Evolutionary conservation across 2,888 invertebrate genomes (phyloP), one percentile per base, ranked within the genome.

Genomic region (Perizoma affinitatum): DNA sequence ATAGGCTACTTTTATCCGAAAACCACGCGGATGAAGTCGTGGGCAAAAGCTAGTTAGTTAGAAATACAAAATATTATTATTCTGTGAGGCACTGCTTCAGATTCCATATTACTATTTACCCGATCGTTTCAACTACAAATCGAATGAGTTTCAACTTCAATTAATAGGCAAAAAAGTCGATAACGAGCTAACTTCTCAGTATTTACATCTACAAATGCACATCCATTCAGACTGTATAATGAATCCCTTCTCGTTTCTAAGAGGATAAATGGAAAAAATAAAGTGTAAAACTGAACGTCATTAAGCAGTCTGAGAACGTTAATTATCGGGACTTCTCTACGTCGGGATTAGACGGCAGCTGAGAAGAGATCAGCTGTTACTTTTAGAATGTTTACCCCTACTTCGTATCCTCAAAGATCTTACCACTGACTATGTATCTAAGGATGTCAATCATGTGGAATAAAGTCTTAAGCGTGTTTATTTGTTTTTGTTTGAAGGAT

Each of bases 231-330:
- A 67, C 69, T 63, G 61, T 62, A 74, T 72, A 58, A 76, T 75
- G 71, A 78, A 76, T 76, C 73, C 69, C 61, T 61, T 69, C 58
- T 55, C 54, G 54, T 59, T 73, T 63, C 68, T 66, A 68, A 71
- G 68, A 55, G 72, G 69, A 75, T 69, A 68, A 75, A 71, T 70
- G 70, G 67, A 53, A 71, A 73, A 73, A 75, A 72, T 68, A 65
- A 70, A 67, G 67, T 63, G 68, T 65, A 70, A 65, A 70, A 74
- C 70, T 72, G 75, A 74, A 77, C 75, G 72, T 72, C 72, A 74
- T 78, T 74, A 76, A 74, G 71, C 63, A 69, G 72, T 70, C 73
- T 72, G 65, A 71, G 71, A 72, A 57, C 75, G 76, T 78, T 82
- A 82, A 82, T 83, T 82, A 82, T 75, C 71, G 64, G 63, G 67